Base-by-base conservation (phyloP, 2,797 vertebrate genomes). In the Zonotrichia albicollis region DNA sequence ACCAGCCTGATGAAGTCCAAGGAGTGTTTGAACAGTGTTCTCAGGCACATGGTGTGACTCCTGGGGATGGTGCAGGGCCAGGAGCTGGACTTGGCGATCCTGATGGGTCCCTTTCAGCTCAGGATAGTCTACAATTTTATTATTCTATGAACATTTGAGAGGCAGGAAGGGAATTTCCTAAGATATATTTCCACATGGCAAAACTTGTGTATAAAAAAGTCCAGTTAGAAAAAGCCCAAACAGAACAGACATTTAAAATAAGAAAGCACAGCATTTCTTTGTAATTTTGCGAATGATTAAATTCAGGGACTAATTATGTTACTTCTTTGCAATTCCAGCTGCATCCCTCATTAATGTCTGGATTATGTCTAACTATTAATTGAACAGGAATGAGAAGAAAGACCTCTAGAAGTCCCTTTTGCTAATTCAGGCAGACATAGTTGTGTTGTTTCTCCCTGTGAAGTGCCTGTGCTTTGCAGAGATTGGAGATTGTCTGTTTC, bases 351-450 rank as follows among this genome's bases (percentile, higher is more conserved):
- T 92, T 94, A 92, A 85, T 61, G 72, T 93, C 87, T 94, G 75
- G 61, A 43, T 90, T 89, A 82, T 29, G 34, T 65, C n/a, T 92
- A 58, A 65, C 45, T 89, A 83, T 87, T 95, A 87, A 87, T 77
- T 89, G 91, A 90, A 83, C 29, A 77, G 38, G 80, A 96, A 83
- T 32, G 53, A 93, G 77, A 91, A 50, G 42, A 95, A 95, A 89
- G 75, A 26, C 36, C n/a, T 93, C 91, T 61, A 91, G 72, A 89
- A 43, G 38, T 80, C 84, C 68, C 38, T 57, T 96, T 45, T 1
- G 5, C 26, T 91, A 84, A 73, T 57, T 73, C 55, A 73, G 42
- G n/a, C 67, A 74, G 75, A 50, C 50, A 27, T 15, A 4, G 1
- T 32, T 50, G 17, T 1, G 1, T n/a, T 84, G 48, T 67, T 92